Evolutionary conservation across 2,113 vertebrate genomes (phyloP), one percentile per base, ranked within the genome.

Genomic region (Talpa occidentalis): DNA sequence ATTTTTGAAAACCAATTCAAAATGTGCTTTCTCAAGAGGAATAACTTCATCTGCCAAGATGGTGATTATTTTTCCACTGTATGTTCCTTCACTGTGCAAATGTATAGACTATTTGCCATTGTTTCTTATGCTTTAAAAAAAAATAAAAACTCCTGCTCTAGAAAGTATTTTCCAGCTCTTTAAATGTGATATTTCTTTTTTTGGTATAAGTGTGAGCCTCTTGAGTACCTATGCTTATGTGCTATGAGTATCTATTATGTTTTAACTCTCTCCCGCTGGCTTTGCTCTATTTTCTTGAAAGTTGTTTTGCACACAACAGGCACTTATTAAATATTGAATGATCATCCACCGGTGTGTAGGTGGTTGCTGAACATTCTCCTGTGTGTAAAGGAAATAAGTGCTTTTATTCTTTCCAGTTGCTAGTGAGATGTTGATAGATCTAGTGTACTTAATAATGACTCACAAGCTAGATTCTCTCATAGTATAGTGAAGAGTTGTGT

Each of bases 351-450:
- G 91, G 2, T 72, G n/a, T 78, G 62, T 82, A 83, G 83, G 47
- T 78, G 73, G 78, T 24, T 91, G 74, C n/a, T 86, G 81, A 86
- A 91, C 67, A 77, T 47, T 85, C 74, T 60, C 40, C 70, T 67
- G 35, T 35, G 26, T 82, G 64, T 60, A 24, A 93, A 86, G 40
- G 67, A 47, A 90, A 64, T 78, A 42, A 67, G 90, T 93, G 40
- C 60, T 91, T 91, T 96, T 26, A 66, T 44, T 88, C 74, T 95
- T 90, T 60, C 72, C 54, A 85, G 6, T 66, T 74, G 69, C 28
- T 86, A 44, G n/a, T 47, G 44, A 69, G 59, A 73, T 89, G n/a
- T 44, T 94, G 49, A 60, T 74, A 86, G 52, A 24, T 24, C 21
- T 78, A 30, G 16, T 49, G 17, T 85, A 44, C 62, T 85, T 70